Base-by-base conservation (phyloP, 2,888 invertebrate species). In the Ophion obscuratus region DNA sequence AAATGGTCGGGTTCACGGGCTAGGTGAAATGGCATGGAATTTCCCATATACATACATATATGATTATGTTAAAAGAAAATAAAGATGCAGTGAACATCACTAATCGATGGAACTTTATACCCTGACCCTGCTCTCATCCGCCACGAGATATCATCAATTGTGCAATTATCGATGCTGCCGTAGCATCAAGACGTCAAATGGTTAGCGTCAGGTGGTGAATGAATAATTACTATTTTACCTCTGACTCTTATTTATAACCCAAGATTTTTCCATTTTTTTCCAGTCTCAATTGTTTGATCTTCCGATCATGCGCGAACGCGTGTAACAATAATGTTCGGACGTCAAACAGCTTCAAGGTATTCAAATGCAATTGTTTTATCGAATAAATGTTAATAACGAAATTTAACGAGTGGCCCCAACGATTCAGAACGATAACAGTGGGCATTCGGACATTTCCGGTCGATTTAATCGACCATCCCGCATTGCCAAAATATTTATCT, bases 171-270 rank as follows among this genome's bases (percentile, higher is more conserved):
- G 66, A 17, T 20, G 36, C 27, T 24, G 10, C 53, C 57, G 59
- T 27, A 20, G 11, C 85, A 87, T 89, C 85, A 83, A 31, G 81
- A 85, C 88, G 88, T 86, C 87, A 88, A 87, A 68, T 89, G 88
- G 87, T 67, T 71, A 87, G 87, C 87, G 88, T 84, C 83, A 76
- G 53, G 53, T 47, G 47, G 47, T 53, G 17, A 81, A 47, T 57
- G 47, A 80, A 76, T 66, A 77, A 83, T 82, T 75, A 71, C 73
- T 74, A 61, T 81, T 75, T 74, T 20, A 76, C 73, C 53, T 62
- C 24, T 14, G 24, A 24, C 24, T n/a, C 24, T 76, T 67, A 61
- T 80, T 77, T 36, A 61, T 64, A 73, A 76, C 53, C 17, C 20
- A 66, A 24, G 14, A 27, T 53, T 40, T 70, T 57, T 71, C 73